phyloP scores from a whole-genome alignment of 2,113 vertebrate species.

The Podarcis cretensis region DNA sequence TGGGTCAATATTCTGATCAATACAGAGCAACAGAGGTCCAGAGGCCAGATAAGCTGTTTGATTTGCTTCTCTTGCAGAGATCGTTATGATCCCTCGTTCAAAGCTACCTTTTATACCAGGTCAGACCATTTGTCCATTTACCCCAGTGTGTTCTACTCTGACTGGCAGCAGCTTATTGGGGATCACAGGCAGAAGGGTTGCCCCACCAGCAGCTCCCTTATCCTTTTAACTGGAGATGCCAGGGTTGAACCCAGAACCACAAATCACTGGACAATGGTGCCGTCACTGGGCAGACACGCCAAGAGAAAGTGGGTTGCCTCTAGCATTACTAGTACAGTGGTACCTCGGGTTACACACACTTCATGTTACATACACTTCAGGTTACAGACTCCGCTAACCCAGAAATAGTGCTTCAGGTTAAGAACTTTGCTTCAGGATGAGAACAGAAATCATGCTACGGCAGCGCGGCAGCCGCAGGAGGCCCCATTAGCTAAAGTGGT shows the following conservation, averaged over 20 bases:
- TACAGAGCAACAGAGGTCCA: not conserved
- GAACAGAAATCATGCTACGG: too few species aligned
- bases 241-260: not conserved
- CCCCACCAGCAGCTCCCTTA: not conserved
- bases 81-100: not conserved
- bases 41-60: not conserved
- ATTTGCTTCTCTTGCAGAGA: not conserved
- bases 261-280: not conserved
- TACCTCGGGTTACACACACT: too few species aligned
- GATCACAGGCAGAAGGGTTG: not conserved
- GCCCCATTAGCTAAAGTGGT: too few species aligned
- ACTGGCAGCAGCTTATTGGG: not conserved
- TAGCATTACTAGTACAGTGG: too few species aligned
- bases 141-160: not conserved
- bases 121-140: not conserved
- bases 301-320: not conserved
- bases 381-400: too few species aligned
- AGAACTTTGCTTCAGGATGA: too few species aligned
- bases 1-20: not conserved
- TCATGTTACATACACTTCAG: too few species aligned
- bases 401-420: too few species aligned
- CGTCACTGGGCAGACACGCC: not conserved
- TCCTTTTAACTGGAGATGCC: not conserved
- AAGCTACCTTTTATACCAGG: not conserved
- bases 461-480: too few species aligned